A percentile compares a stretch with the other conserved stretches of the same genome.
phyloP scores from a whole-genome alignment of 2,797 vertebrate species.

The Huso huso region DNA sequence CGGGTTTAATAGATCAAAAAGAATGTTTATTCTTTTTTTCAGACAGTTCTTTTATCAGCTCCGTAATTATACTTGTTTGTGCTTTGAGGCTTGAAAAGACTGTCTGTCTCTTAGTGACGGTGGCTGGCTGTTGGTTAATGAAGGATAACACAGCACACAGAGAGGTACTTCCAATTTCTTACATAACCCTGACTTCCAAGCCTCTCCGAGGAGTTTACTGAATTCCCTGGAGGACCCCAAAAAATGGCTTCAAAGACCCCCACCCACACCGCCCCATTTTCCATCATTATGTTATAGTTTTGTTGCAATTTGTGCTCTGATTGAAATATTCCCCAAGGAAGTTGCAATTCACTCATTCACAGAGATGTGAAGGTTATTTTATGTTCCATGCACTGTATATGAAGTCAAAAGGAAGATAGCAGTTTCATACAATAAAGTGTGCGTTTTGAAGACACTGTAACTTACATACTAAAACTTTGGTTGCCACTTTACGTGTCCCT shows the following conservation, averaged over 20 bases:
- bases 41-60: constrained; percentile 59
- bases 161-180: constrained; percentile 25
- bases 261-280: background rate
- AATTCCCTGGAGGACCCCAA: background rate
- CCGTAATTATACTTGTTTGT: constrained; percentile 52
- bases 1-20: background rate
- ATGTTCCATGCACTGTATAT: background rate
- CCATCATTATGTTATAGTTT: background rate
- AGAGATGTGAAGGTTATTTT: too few species aligned
- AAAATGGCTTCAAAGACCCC: background rate
- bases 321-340: background rate
- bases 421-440: too few species aligned
- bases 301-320: background rate
- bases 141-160: constrained; percentile 28
- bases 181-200: background rate
- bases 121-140: constrained; percentile 42
- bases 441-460: too few species aligned
- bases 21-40: constrained; percentile 19
- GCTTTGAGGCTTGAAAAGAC: constrained; percentile 53
- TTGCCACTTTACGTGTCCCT: too few species aligned
- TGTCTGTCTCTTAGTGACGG: constrained; percentile 39
- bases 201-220: background rate
- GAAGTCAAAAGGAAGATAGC: background rate
- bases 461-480: too few species aligned
- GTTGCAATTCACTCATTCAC: too few species aligned